phyloP scores from a whole-genome alignment of 2,888 invertebrate genomes.

The Epinotia bilunana region DNA sequence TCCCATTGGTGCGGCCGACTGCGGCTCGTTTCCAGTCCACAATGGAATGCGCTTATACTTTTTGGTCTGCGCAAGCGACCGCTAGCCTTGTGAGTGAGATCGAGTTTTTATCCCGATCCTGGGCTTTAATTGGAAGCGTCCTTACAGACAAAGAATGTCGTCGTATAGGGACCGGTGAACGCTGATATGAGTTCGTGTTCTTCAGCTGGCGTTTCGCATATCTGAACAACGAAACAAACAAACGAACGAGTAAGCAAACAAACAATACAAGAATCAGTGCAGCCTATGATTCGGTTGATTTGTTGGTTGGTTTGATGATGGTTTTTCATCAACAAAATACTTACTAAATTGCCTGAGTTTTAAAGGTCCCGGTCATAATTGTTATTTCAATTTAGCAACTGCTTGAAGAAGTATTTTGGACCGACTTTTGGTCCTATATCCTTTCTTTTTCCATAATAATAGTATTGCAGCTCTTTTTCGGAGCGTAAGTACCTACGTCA shows the following conservation, averaged over 20 bases:
- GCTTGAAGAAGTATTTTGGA: background rate
- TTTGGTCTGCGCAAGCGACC: constrained; percentile 66
- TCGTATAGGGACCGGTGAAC: background rate
- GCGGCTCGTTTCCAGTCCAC: constrained; percentile 80
- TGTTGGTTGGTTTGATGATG: background rate
- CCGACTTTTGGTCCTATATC: background rate
- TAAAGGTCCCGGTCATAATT: no score
- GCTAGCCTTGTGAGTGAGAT: constrained; percentile 58
- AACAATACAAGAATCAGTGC: background rate
- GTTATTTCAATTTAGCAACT: background rate
- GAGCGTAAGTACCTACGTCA: background rate
- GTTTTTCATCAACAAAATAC: no score
- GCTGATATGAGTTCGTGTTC: background rate
- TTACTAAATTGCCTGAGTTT: no score
- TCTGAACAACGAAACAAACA: background rate
- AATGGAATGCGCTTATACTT: constrained; percentile 77
- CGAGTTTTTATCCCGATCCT: constrained; percentile 66
- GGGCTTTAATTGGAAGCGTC: constrained; percentile 51
- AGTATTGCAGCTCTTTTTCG: background rate
- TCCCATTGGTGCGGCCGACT: constrained; percentile 73
- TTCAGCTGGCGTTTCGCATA: constrained; percentile 4
- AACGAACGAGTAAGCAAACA: no score
- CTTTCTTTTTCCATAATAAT: background rate
- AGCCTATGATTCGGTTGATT: background rate
- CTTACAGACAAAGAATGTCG: constrained; percentile 42